Percentiles rank a stretch among this genome's conserved stretches.
phyloP scores from a whole-genome alignment of 2,797 vertebrate genomes.

The Sebastes kiyomatsui region DNA sequence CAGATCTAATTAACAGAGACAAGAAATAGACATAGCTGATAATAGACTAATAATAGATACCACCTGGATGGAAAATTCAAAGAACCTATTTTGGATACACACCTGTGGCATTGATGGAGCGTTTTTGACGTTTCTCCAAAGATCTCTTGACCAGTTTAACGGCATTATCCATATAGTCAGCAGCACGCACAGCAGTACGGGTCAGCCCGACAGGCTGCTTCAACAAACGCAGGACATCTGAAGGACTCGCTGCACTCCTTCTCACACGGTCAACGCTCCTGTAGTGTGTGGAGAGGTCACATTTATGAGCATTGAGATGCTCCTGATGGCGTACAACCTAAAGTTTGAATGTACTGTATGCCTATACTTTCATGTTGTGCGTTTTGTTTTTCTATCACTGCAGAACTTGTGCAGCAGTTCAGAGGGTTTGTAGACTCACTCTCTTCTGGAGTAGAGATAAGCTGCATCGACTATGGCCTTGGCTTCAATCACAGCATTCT shows the following conservation, averaged over 20 bases:
- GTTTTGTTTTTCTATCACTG: neutral
- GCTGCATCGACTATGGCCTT: constrained; percentile 77
- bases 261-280: neutral
- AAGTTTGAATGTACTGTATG: neutral
- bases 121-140: constrained; percentile 44
- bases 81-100: neutral
- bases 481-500: constrained; percentile 71
- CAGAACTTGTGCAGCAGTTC: neutral
- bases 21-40: neutral
- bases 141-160: neutral
- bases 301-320: neutral
- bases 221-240: constrained; percentile 46
- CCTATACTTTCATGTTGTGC: neutral
- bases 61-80: neutral
- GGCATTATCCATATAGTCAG: constrained; percentile 86
- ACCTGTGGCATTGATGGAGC: constrained; percentile 80
- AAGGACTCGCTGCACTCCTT: neutral
- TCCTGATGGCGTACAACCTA: neutral
- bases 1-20: constrained; percentile 73
- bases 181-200: constrained; percentile 73
- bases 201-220: constrained; percentile 83
- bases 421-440: constrained; percentile 65
- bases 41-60: neutral
- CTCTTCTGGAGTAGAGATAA: constrained; percentile 55
- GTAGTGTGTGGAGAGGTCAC: neutral